Evolutionary conservation across 2,888 invertebrate species (phyloP).

Genomic region (Chrysodeixis includens): DNA sequence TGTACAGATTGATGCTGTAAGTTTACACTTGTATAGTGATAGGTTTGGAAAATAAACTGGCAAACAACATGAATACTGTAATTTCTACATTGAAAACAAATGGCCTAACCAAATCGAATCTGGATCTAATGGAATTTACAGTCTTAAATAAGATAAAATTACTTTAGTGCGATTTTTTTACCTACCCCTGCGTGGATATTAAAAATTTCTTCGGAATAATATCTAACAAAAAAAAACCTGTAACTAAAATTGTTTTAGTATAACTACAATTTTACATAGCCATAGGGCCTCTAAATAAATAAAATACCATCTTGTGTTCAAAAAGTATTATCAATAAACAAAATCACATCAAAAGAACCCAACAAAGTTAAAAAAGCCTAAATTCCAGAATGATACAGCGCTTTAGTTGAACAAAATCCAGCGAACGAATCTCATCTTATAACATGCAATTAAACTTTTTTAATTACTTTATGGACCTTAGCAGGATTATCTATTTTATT

Average conservation of each 20-base stretch:
- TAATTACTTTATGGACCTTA: constrained; percentile 73
- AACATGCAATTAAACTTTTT: constrained; percentile 78
- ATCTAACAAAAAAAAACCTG: too few species aligned
- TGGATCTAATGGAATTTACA: too few species aligned
- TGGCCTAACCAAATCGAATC: too few species aligned
- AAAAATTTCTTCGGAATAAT: too few species aligned
- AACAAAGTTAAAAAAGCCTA: constrained; percentile 14
- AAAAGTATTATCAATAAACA: background rate
- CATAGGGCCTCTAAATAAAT: too few species aligned
- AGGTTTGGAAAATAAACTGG: background rate
- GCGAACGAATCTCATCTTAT: constrained; percentile 56
- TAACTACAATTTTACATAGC: too few species aligned
- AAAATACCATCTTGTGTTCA: background rate
- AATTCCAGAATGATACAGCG: constrained; percentile 63
- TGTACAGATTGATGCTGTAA: background rate
- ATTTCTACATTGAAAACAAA: too few species aligned
- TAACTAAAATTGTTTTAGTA: too few species aligned
- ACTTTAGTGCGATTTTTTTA: too few species aligned
- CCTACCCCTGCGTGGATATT: too few species aligned
- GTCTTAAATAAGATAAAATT: too few species aligned
- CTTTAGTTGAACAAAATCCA: constrained; percentile 70
- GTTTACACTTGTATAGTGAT: background rate
- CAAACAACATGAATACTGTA: too few species aligned
- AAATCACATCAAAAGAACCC: background rate
- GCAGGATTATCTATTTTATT: constrained; percentile 67